Conservation (phyloP, 2,888 invertebrate species). For the Xylocampa areola region DNA sequence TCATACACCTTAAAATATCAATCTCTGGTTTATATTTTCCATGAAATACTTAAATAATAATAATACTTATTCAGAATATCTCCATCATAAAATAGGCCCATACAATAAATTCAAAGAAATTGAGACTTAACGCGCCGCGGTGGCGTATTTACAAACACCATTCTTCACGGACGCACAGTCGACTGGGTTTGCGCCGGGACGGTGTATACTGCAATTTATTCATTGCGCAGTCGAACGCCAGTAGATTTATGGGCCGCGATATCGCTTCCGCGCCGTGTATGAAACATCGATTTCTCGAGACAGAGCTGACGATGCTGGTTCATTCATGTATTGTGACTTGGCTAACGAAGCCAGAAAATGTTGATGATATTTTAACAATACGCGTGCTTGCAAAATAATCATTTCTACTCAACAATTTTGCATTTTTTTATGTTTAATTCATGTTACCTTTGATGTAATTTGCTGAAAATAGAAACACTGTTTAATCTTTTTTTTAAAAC, state of each 20-base stretch:
- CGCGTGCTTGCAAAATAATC: too few relatives aligned
- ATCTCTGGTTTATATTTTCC: too few relatives aligned
- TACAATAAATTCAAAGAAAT: slow-evolving; percentile 55
- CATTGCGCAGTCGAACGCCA: slow-evolving; percentile 56
- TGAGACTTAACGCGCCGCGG: slow-evolving; percentile 48
- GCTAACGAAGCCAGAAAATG: slow-evolving; percentile 22
- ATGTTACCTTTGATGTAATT: background rate
- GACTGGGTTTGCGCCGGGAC: slow-evolving; percentile 39
- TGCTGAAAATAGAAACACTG: too few relatives aligned
- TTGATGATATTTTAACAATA: background rate
- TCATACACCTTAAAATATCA: too few relatives aligned
- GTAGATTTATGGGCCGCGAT: slow-evolving; percentile 60
- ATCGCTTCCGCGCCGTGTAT: slow-evolving; percentile 55
- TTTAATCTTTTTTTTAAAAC: background rate
- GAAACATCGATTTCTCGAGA: slow-evolving; percentile 62
- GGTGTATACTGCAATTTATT: slow-evolving; percentile 56
- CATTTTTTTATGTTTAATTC: background rate
- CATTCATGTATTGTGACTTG: slow-evolving; percentile 20
- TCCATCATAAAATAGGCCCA: slow-evolving; percentile 44
- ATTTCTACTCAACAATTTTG: background rate
- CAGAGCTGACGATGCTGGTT: slow-evolving; percentile 27
- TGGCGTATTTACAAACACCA: slow-evolving; percentile 59
- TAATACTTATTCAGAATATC: slow-evolving; percentile 18
- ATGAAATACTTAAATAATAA: background rate
- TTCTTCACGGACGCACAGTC: slow-evolving; percentile 53